phyloP scores from a whole-genome alignment of 2,888 invertebrate genomes.

The Ophonus ardosiacus region DNA sequence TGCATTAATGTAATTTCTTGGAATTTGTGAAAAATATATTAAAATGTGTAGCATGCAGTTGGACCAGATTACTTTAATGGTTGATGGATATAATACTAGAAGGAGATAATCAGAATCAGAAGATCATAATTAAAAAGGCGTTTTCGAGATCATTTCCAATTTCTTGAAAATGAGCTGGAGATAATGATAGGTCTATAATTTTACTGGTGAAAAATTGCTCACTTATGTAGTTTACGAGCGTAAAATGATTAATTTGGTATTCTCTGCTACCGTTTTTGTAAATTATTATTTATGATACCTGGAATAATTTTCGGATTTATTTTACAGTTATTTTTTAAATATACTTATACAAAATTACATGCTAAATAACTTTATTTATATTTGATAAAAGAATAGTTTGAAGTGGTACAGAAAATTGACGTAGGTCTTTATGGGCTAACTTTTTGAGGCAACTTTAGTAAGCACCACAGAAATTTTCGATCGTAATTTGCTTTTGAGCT shows the following conservation, averaged over 20 bases:
- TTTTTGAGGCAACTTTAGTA: too few relatives aligned
- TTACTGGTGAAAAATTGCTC: not conserved
- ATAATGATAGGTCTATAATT: slow-evolving; percentile 3
- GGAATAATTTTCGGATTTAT: not conserved
- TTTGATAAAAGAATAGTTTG: too few relatives aligned
- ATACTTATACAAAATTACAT: too few relatives aligned
- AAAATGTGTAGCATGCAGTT: slow-evolving; percentile 19
- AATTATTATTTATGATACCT: not conserved
- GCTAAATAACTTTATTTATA: too few relatives aligned
- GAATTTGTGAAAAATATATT: slow-evolving; percentile 33
- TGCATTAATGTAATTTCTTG: slow-evolving; percentile 35
- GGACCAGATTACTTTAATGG: slow-evolving; percentile 1
- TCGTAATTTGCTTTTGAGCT: too few relatives aligned
- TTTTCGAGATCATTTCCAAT: not conserved
- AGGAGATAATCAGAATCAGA: not conserved
- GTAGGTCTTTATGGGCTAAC: too few relatives aligned
- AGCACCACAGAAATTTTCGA: too few relatives aligned
- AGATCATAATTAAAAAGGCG: slow-evolving; percentile 22
- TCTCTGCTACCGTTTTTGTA: not conserved
- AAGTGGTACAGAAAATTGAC: too few relatives aligned
- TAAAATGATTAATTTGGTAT: not conserved
- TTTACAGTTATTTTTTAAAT: not conserved
- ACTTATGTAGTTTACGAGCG: not conserved
- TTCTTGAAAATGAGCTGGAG: not conserved
- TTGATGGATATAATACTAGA: not conserved